Evolutionary conservation across 2,113 vertebrate species (phyloP).

Genomic region (Platysternon megacephalum): DNA sequence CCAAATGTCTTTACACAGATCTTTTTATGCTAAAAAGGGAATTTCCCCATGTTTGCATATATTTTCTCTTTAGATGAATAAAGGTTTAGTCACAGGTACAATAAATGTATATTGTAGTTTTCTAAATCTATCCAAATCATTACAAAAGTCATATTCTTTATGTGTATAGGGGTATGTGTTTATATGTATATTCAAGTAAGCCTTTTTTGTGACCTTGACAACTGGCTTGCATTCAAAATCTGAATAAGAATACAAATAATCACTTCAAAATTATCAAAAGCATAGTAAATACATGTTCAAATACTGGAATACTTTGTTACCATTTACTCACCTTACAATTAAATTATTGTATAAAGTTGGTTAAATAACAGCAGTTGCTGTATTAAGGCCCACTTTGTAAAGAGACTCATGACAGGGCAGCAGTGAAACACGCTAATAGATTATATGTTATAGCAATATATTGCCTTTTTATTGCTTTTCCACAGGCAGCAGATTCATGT

Average conservation of each 20-base stretch:
- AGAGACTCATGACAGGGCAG: constrained; percentile 49
- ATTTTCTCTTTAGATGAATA: constrained; percentile 5
- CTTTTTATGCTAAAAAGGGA: constrained; percentile 30
- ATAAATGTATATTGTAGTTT: background rate
- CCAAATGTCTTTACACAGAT: constrained; percentile 25
- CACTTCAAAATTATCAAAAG: constrained; percentile 15
- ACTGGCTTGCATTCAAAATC: background rate
- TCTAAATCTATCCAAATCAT: background rate
- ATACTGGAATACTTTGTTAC: constrained; percentile 28
- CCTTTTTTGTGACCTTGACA: background rate
- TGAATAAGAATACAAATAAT: background rate
- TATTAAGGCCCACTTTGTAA: constrained; percentile 71
- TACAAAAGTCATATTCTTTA: background rate
- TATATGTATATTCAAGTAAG: background rate
- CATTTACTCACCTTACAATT: constrained; percentile 39
- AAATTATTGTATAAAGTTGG: constrained; percentile 52
- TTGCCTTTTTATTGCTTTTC: constrained; percentile 72
- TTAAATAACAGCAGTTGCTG: constrained; percentile 62
- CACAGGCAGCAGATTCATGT: constrained; percentile 74
- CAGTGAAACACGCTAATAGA: constrained; percentile 75
- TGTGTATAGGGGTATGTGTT: background rate
- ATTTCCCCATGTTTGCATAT: constrained; percentile 22
- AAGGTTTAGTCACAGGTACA: background rate
- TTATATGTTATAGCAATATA: constrained; percentile 72
- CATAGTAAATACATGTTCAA: constrained; percentile 31